Conservation (phyloP, 2,113 vertebrate genomes). For the Xerus inauris region DNA sequence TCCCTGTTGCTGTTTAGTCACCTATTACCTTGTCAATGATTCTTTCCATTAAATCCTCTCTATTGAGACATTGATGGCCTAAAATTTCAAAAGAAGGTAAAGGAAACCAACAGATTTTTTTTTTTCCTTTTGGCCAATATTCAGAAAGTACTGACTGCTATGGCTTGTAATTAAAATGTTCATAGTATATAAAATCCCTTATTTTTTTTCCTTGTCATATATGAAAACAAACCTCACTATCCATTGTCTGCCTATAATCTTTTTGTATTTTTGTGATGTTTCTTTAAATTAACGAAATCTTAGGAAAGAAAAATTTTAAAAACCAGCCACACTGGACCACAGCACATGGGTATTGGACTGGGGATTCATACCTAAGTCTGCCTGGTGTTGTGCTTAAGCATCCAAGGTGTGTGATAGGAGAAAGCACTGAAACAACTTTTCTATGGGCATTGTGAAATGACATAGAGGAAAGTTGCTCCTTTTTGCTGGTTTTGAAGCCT, state of each 20-base stretch:
- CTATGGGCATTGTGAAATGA: background rate
- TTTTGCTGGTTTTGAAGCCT: background rate
- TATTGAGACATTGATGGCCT: slow-evolving; percentile 79
- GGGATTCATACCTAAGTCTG: background rate
- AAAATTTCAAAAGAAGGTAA: slow-evolving; percentile 88
- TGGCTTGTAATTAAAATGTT: slow-evolving; percentile 76
- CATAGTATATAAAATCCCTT: background rate
- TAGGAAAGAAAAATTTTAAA: slow-evolving; percentile 23
- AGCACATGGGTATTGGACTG: no score
- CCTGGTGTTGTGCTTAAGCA: accelerated
- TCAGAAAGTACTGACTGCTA: slow-evolving; percentile 90
- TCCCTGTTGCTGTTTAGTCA: background rate
- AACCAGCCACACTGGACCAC: background rate
- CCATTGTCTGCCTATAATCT: background rate
- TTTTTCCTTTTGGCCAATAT: slow-evolving; percentile 87
- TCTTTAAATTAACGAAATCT: slow-evolving; percentile 56
- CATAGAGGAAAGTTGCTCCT: background rate
- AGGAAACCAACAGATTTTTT: slow-evolving; percentile 91
- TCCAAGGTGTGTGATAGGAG: background rate
- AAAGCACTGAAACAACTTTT: background rate
- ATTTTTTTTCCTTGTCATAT: background rate
- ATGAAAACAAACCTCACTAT: background rate
- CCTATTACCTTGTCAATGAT: background rate
- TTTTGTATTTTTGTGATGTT: slow-evolving; percentile 48
- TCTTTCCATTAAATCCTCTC: background rate